Conservation (phyloP, 2,888 invertebrate genomes). For the Polyommatus iphigenia region DNA sequence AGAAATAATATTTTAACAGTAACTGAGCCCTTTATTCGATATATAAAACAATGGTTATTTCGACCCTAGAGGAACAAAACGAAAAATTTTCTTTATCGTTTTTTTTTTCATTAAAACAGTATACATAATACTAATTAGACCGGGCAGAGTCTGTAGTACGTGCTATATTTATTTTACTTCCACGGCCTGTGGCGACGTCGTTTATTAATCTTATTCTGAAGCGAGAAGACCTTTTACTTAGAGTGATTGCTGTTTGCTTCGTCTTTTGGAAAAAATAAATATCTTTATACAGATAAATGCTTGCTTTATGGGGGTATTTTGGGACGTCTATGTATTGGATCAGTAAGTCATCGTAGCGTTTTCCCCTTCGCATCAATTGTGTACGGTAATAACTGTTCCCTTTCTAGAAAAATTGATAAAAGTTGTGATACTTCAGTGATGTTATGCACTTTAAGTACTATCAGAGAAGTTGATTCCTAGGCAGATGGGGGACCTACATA, state of each 20-base stretch:
- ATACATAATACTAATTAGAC: slow-evolving; percentile 28
- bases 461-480: no score
- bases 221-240: slow-evolving; percentile 29
- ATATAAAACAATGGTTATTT: background rate
- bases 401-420: background rate
- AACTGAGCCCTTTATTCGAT: background rate
- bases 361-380: background rate
- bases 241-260: slow-evolving; percentile 30
- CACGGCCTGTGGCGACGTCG: slow-evolving; percentile 22
- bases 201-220: slow-evolving; percentile 29
- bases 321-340: background rate
- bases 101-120: background rate
- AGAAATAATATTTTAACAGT: background rate
- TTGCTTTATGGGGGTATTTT: background rate
- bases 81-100: background rate
- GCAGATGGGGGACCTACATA: no score
- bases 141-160: slow-evolving; percentile 6
- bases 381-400: background rate
- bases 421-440: background rate
- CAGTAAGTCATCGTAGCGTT: background rate
- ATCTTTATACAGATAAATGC: background rate
- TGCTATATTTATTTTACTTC: slow-evolving; percentile 29
- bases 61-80: background rate
- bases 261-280: slow-evolving; percentile 24
- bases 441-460: no score